A percentile compares a stretch with the other conserved stretches of the same genome.
Conservation (phyloP, 2,888 invertebrate genomes). For the Trachelus iudaicus region DNA sequence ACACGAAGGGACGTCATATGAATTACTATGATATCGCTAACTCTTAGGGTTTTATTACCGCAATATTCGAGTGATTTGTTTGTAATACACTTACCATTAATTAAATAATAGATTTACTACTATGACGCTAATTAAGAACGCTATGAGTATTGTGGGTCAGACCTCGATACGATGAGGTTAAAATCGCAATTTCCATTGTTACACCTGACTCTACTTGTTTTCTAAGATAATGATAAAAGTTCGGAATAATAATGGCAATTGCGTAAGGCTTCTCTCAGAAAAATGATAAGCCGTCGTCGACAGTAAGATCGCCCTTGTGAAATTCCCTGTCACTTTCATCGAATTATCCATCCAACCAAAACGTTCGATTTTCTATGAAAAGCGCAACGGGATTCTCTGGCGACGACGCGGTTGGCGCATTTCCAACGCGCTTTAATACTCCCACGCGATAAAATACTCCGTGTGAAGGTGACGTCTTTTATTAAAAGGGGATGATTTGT, state of each 20-base stretch:
- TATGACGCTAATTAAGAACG: neutral
- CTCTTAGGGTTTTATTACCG: slow-evolving; percentile 10
- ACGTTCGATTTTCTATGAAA: neutral
- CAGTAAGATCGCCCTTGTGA: neutral
- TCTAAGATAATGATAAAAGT: neutral
- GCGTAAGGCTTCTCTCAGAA: neutral
- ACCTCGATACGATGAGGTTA: neutral
- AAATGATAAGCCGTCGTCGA: neutral
- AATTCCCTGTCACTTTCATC: neutral
- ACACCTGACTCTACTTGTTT: too few species aligned
- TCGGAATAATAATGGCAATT: neutral
- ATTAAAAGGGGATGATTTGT: neutral
- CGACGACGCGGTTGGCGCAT: neutral
- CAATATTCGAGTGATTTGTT: slow-evolving; percentile 20
- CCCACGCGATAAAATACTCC: neutral
- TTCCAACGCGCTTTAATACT: neutral
- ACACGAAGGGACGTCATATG: neutral
- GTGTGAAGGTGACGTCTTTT: neutral
- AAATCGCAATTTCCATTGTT: neutral
- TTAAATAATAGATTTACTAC: slow-evolving; percentile 5
- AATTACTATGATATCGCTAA: slow-evolving; percentile 12
- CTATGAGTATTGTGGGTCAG: neutral
- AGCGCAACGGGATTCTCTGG: neutral
- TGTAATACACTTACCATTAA: slow-evolving; percentile 15
- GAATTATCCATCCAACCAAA: neutral